Conservation (phyloP, 2,797 vertebrate genomes). For the Lacerta viridis region DNA sequence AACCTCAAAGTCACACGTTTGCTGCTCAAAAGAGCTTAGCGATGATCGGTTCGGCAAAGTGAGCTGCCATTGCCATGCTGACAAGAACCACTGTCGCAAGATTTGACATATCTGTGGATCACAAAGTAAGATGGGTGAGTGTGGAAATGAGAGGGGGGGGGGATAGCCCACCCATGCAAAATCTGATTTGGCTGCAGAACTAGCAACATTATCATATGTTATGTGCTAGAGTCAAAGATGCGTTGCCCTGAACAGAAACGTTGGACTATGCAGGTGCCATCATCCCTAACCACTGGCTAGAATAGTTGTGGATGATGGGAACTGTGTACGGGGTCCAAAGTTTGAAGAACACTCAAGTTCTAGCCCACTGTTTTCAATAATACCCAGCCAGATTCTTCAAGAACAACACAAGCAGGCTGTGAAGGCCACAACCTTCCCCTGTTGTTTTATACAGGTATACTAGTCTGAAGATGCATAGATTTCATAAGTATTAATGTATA, state of each 20-base stretch:
- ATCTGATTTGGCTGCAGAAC: neutral
- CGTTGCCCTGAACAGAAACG: neutral
- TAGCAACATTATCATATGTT: neutral
- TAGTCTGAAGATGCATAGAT: neutral
- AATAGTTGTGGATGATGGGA: too few relatives aligned
- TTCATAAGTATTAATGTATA: neutral
- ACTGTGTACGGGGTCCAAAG: too few relatives aligned
- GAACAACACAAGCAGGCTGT: neutral
- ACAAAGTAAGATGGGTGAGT: neutral
- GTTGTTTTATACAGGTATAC: neutral
- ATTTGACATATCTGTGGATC: neutral
- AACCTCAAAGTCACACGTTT: neutral
- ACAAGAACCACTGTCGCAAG: neutral
- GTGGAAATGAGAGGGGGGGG: neutral
- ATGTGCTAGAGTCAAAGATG: neutral
- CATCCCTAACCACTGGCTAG: too few relatives aligned
- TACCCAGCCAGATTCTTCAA: neutral
- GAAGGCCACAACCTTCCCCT: neutral
- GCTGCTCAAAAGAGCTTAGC: neutral
- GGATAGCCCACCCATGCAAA: neutral
- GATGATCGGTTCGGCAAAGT: too few relatives aligned
- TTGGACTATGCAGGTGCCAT: neutral
- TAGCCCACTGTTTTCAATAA: neutral
- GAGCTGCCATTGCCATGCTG: neutral
- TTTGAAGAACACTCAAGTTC: neutral